Evolutionary conservation across 2,888 invertebrate genomes (phyloP).

Genomic region (Lasioglossum morio): DNA sequence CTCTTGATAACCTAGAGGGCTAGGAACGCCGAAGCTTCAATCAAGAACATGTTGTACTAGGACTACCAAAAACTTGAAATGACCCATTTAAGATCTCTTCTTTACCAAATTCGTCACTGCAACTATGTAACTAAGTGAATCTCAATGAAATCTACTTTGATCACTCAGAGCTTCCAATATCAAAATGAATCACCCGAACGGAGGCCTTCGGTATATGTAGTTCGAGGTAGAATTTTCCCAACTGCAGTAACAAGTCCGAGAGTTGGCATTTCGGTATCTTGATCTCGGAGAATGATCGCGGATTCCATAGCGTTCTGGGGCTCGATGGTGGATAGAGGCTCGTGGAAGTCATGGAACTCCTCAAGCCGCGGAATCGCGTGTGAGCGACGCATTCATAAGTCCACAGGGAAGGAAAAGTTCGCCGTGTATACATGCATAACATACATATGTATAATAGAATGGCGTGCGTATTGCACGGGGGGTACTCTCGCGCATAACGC

Average conservation of each 20-base stretch:
- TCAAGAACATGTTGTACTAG: not conserved
- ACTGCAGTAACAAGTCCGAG: not conserved
- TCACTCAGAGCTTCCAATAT: not conserved
- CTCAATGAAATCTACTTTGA: not conserved
- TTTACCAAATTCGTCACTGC: not conserved
- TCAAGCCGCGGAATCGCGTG: constrained; percentile 73
- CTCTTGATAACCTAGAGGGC: not conserved
- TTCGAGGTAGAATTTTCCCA: not conserved
- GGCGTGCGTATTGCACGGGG: constrained; percentile 48
- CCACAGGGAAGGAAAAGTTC: constrained; percentile 61
- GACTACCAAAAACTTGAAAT: not conserved
- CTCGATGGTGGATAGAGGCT: not conserved
- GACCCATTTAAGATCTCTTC: not conserved
- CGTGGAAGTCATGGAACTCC: constrained; percentile 38
- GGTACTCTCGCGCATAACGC: constrained; percentile 38
- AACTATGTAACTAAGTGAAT: no score
- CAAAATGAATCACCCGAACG: not conserved
- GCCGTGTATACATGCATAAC: not conserved
- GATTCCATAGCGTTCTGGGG: not conserved
- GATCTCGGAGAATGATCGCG: not conserved
- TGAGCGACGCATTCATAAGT: constrained; percentile 59
- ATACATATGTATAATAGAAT: constrained; percentile 14
- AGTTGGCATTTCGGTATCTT: not conserved
- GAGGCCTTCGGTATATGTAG: not conserved
- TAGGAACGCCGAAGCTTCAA: not conserved